Base-by-base conservation (phyloP, 2,888 invertebrate genomes). In the Euplexia lucipara region DNA sequence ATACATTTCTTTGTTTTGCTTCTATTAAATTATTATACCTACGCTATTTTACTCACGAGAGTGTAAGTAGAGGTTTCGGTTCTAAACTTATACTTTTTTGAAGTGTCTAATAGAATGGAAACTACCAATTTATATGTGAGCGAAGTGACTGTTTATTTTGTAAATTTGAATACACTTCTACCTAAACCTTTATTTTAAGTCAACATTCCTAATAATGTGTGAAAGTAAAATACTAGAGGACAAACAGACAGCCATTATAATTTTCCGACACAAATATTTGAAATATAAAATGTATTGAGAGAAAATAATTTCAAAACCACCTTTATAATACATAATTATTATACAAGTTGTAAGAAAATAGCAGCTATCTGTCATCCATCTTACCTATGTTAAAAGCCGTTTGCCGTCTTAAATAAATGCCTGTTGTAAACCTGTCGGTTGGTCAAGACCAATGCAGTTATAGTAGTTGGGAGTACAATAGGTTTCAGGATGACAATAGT, bases 11-110 rank as follows among this genome's bases (percentile, higher is more conserved):
- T 82, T 88, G 84, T 59, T 88, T 86, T 85, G 75, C 77, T 83
- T 83, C 78, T 88, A 86, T 89, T 88, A 86, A 90, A 90, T 89
- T 90, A 88, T 86, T 82, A 85, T 83, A n/a, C n/a, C n/a, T n/a
- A 75, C 69, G 79, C 80, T 86, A 82, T 87, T 89, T 86, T 86
- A 79, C 85, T 82, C 77, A 70, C 60, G 83, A 82, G 82, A 81
- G 75, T 34, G 47, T 66, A 66, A 81, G 74, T 79, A 75, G 68
- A 82, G 82, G 83, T 86, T 82, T 83, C 78, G 75, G 70, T 81
- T 84, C 62, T 75, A 81, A 84, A 83, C 78, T 82, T 83, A 75
- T 83, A 73, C 48, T 61, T 78, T 81, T 74, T 77, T 44, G 70
- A 63, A 78, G 72, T 70, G 57, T 77, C 68, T 69, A 73, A 78